Conservation (phyloP, 2,888 invertebrate genomes). For the Acleris cristana region DNA sequence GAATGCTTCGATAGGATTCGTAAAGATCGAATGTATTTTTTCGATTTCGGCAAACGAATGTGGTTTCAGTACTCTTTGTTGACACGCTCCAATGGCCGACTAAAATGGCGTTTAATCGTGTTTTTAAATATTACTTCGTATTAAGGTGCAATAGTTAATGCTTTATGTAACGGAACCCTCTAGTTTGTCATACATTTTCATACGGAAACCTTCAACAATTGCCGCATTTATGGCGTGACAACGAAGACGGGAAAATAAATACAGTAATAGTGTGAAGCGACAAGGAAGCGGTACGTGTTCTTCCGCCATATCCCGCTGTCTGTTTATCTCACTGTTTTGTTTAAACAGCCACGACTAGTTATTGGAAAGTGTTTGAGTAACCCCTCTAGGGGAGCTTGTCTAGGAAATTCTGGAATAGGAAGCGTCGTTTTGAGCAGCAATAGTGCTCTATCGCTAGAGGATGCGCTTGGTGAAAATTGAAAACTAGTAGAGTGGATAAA, state of each 20-base stretch:
- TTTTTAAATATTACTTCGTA: too few relatives aligned
- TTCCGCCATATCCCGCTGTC: neutral
- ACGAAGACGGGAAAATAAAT: constrained; percentile 7
- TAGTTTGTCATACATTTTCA: constrained; percentile 5
- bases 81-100: too few relatives aligned
- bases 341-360: constrained; percentile 17
- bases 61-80: too few relatives aligned
- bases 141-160: too few relatives aligned
- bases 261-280: neutral
- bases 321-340: constrained; percentile 3
- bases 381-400: neutral
- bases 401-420: neutral
- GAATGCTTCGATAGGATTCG: too few relatives aligned
- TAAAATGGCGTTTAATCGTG: too few relatives aligned
- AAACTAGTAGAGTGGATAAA: too few relatives aligned
- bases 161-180: neutral
- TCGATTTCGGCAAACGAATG: too few relatives aligned
- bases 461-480: too few relatives aligned
- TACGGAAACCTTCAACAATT: constrained; percentile 22
- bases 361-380: constrained; percentile 20
- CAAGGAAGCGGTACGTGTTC: neutral
- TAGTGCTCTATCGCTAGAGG: neutral
- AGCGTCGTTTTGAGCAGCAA: neutral
- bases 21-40: too few relatives aligned
- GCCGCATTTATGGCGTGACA: constrained; percentile 14